A percentile compares a stretch with the other conserved stretches of the same genome.
These are phyloP conservation scores for Corvus cornix DNA, from an alignment of 2,113 vertebrate genomes.

Conservation along the genomic window DNA sequence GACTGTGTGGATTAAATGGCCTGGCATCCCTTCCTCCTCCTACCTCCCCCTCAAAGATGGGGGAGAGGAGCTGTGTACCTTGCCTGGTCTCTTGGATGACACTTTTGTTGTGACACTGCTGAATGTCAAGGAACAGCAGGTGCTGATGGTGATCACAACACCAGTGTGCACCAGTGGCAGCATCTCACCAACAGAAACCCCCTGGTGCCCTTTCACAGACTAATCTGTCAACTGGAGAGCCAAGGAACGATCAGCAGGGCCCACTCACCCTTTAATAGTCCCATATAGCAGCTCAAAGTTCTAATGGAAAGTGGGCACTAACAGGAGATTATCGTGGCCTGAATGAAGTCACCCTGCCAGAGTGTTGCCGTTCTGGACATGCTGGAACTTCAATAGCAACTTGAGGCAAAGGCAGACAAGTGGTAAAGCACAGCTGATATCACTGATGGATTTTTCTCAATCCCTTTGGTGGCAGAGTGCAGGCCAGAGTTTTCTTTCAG, in stretches of 20 bases:
- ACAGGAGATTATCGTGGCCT: background rate
- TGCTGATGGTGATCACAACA: background rate
- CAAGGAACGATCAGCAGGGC: background rate
- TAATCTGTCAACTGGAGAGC: background rate
- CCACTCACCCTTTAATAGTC: background rate
- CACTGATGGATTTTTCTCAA: background rate
- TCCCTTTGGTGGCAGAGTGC: background rate
- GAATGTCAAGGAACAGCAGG: background rate
- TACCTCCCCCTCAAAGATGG: background rate
- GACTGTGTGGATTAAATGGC: background rate
- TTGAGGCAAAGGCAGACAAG: background rate
- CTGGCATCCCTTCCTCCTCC: background rate
- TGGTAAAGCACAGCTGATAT: background rate
- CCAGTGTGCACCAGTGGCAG: background rate
- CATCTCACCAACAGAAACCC: background rate
- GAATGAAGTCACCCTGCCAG: background rate
- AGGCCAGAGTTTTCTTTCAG: background rate
- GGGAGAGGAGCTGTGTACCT: background rate
- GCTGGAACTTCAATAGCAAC: background rate
- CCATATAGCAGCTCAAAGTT: background rate
- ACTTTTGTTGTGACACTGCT: background rate
- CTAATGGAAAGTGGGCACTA: background rate
- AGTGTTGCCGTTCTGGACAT: background rate
- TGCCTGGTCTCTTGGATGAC: background rate
- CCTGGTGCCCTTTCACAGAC: background rate